Base-by-base conservation (phyloP, 2,888 invertebrate species). In the Spilosoma lubricipeda region DNA sequence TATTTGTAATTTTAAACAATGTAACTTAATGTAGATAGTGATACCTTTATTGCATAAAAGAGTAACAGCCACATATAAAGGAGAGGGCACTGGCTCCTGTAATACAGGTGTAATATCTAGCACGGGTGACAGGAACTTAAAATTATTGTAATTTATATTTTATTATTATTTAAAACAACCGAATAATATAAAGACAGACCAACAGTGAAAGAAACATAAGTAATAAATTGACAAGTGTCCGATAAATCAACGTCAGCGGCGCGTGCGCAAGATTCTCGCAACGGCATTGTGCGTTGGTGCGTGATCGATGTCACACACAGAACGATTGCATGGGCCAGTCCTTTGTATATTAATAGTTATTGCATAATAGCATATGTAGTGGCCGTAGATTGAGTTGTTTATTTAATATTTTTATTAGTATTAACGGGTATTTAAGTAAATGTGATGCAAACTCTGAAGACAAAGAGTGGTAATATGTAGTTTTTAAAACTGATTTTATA, bases 231-330 rank as follows among this genome's bases (percentile, higher is more conserved):
- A 71, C 76, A 79, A 77, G 75, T 73, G 72, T 72, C 71, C 71
- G 70, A 81, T 83, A 79, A 75, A 83, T 86, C 85, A 84, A 78
- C 81, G 82, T 80, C 82, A 81, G 73, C 76, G 65, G 27, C 66
- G 77, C 79, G 67, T 65, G 63, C 69, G 78, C 78, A 33, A 63
- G 36, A 39, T 59, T n/a, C 30, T 18, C n/a, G 48, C 72, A 33
- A n/a, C n/a, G 67, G 78, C 39, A 68, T 74, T 71, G 33, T 33
- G 33, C 33, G 2, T 33, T n/a, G n/a, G 71, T 74, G 64, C 66
- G 73, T 73, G 69, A 69, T 30, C 66, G 48, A 70, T 66, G 66
- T 45, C 65, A 66, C 65, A 52, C 65, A 66, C 65, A 52, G 42
- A 65, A 33, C 27, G 52, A 65, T 66, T 56, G 69, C 23, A 52